Evolutionary conservation across 2,113 vertebrate species (phyloP).

Genomic region (Formicarius rufipectus): DNA sequence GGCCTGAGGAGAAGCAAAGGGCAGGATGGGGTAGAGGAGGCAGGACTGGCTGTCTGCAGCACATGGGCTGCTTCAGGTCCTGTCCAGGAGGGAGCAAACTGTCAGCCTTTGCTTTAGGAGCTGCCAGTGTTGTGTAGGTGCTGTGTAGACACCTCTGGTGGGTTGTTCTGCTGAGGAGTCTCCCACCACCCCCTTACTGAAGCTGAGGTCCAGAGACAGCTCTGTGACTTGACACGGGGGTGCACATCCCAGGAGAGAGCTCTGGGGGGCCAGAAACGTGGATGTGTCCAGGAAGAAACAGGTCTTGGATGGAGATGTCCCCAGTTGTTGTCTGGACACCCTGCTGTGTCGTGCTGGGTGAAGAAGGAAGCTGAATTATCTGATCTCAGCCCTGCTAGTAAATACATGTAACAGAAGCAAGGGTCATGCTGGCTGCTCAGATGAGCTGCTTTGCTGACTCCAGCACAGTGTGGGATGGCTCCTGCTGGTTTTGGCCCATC

Average conservation of each 20-base stretch:
- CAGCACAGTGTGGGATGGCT: not conserved
- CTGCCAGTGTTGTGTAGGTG: not conserved
- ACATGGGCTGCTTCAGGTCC: not conserved
- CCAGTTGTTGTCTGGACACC: not conserved
- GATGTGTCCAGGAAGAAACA: not conserved
- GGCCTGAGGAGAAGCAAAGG: not conserved
- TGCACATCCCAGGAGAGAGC: accelerated
- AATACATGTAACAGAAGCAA: not conserved
- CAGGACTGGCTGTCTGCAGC: not conserved
- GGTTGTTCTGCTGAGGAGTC: not conserved
- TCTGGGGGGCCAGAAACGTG: not conserved
- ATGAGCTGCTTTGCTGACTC: not conserved
- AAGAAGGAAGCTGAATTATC: not conserved
- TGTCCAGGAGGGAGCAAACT: not conserved
- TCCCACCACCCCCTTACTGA: not conserved
- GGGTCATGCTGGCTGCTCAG: not conserved
- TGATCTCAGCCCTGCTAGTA: not conserved
- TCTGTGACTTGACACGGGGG: accelerated
- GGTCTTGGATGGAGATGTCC: not conserved
- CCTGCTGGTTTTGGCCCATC: not conserved
- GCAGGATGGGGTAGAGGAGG: not conserved
- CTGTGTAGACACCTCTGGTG: not conserved
- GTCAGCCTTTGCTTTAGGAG: not conserved
- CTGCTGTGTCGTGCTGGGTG: not conserved
- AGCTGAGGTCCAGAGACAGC: not conserved